Evolutionary conservation across 2,113 vertebrate species (phyloP).

Genomic region (Elephas maximus): DNA sequence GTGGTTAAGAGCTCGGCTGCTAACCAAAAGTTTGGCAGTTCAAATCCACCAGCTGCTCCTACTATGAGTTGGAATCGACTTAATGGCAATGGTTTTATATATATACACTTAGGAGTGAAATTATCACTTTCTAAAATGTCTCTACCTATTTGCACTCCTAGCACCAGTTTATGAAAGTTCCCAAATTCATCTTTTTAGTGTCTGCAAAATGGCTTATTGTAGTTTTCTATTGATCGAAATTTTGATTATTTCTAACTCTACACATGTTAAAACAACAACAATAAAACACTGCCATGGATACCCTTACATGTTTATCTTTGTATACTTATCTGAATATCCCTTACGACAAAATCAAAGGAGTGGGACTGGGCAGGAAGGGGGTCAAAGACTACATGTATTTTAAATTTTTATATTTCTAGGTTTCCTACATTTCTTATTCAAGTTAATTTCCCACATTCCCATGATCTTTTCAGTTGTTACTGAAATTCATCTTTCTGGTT

Average conservation of each 20-base stretch:
- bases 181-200: background rate
- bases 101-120: background rate
- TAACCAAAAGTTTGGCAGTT: no score
- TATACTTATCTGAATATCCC: background rate
- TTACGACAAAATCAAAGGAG: background rate
- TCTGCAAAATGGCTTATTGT: background rate
- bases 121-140: background rate
- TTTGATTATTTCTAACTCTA: background rate
- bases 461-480: background rate
- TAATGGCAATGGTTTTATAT: no score
- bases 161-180: constrained; percentile 12
- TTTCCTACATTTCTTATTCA: constrained; percentile 2
- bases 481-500: background rate
- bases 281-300: background rate
- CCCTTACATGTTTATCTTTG: background rate
- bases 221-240: background rate
- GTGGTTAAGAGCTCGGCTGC: no score
- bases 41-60: no score
- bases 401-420: background rate
- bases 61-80: no score
- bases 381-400: background rate
- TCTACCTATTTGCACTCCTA: background rate
- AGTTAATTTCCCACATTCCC: background rate
- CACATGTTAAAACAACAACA: background rate
- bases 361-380: background rate